Evolutionary conservation across 35 echinoderm and acorn worm genomes (phyloP).

Genomic region (Strongylocentrotus purpuratus): DNA sequence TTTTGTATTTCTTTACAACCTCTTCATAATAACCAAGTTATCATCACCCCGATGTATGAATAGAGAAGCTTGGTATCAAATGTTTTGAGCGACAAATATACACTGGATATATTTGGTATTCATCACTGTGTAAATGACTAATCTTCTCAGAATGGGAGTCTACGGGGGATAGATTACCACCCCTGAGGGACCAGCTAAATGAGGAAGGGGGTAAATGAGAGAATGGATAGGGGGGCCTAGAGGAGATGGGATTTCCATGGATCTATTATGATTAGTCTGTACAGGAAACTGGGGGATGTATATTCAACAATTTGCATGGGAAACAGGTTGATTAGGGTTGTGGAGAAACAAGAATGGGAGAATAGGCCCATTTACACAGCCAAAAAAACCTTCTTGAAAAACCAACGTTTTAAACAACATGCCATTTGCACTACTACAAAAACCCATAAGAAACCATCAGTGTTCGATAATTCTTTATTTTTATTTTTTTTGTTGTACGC

Average conservation of each 20-base stretch:
- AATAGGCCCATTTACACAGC: too few species aligned
- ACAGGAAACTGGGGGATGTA: neutral
- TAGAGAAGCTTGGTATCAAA: neutral
- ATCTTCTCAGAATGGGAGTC: neutral
- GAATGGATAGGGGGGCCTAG: neutral
- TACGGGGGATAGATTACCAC: neutral
- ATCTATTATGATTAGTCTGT: conserved; percentile 13
- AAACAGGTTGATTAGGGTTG: neutral
- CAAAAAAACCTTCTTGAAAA: too few species aligned
- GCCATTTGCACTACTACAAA: too few species aligned
- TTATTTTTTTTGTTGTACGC: too few species aligned
- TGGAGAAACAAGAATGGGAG: neutral
- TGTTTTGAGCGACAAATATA: neutral
- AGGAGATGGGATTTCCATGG: neutral
- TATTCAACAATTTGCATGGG: neutral
- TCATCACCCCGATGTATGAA: neutral
- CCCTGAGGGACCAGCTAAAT: neutral
- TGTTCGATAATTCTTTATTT: too few species aligned
- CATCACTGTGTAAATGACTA: neutral
- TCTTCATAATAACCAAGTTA: neutral
- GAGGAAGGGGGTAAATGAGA: neutral
- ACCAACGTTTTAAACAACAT: too few species aligned
- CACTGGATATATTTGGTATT: neutral
- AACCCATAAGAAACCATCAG: too few species aligned
- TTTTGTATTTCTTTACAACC: neutral